A percentile compares a stretch with the other conserved stretches of the same genome.
phyloP scores from a whole-genome alignment of 2,113 vertebrate species.

The Lampris megalopsis region DNA sequence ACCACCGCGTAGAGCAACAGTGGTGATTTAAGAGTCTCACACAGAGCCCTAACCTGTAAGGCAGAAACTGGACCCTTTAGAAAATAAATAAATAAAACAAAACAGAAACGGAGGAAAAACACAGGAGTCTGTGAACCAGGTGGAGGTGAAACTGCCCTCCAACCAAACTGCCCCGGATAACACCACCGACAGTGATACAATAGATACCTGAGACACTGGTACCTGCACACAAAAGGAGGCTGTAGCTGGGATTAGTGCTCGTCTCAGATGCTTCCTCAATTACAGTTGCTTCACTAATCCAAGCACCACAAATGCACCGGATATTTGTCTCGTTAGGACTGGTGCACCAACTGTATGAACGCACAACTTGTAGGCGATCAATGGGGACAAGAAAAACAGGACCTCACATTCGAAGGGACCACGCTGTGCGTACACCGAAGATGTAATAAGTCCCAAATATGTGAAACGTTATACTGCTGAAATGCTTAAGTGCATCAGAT shows the following conservation, averaged over 20 bases:
- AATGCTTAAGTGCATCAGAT: too few relatives aligned
- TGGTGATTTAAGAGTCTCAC: slow-evolving; percentile 12
- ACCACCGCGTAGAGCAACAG: background rate
- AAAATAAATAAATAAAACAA: background rate
- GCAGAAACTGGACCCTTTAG: slow-evolving; percentile 49
- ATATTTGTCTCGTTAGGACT: too few relatives aligned
- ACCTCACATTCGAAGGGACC: too few relatives aligned
- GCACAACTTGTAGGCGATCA: too few relatives aligned
- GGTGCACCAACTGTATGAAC: too few relatives aligned
- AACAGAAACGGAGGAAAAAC: background rate
- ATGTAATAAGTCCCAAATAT: too few relatives aligned
- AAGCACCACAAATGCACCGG: too few relatives aligned
- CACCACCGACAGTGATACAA: slow-evolving; percentile 52
- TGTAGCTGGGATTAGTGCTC: slow-evolving; percentile 5
- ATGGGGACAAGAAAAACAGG: too few relatives aligned
- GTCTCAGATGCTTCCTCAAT: background rate
- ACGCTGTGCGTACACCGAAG: too few relatives aligned
- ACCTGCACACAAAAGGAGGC: slow-evolving; percentile 10
- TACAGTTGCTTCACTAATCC: background rate
- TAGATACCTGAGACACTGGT: slow-evolving; percentile 50
- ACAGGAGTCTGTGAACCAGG: background rate
- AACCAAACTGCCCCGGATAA: slow-evolving; percentile 20
- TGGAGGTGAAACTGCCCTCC: slow-evolving; percentile 34
- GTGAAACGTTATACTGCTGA: too few relatives aligned
- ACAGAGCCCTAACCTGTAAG: slow-evolving; percentile 36